A percentile compares a stretch with the other conserved stretches of the same genome.
These are phyloP conservation scores for Habrosyne pyritoides DNA, from an alignment of 2,888 invertebrate genomes.

Conservation along the genomic window DNA sequence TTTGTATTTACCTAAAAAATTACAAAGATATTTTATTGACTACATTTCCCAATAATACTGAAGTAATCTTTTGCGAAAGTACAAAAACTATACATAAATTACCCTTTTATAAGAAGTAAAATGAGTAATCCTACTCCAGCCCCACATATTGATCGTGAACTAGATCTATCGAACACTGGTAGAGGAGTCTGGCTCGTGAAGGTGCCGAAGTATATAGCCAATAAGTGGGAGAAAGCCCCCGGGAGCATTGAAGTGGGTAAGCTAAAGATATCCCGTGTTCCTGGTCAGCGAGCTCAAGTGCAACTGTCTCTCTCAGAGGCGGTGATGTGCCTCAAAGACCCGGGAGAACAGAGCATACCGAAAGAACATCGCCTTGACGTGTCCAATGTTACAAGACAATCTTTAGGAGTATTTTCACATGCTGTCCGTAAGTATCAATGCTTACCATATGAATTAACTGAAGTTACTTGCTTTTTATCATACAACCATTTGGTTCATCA, in stretches of 20 bases:
- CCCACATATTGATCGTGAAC: slow-evolving; percentile 88
- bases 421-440: slow-evolving; percentile 85
- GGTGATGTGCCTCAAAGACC: slow-evolving; percentile 90
- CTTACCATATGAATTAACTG: not conserved
- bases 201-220: slow-evolving; percentile 97
- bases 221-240: slow-evolving; percentile 96
- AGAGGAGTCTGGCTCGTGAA: slow-evolving; percentile 98
- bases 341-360: slow-evolving; percentile 92
- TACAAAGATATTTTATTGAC: no score
- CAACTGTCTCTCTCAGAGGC: slow-evolving; percentile 92
- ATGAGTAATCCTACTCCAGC: slow-evolving; percentile 43
- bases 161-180: slow-evolving; percentile 94
- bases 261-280: slow-evolving; percentile 91
- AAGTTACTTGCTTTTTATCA: no score
- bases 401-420: slow-evolving; percentile 96
- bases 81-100: no score
- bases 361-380: slow-evolving; percentile 96
- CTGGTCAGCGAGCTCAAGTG: slow-evolving; percentile 93
- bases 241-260: slow-evolving; percentile 97
- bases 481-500: no score
- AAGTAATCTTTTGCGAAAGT: no score
- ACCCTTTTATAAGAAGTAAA: slow-evolving; percentile 9
- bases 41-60: no score
- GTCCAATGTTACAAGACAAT: slow-evolving; percentile 95
- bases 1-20: no score